Percentiles rank a stretch among this genome's conserved stretches.
These are phyloP conservation scores for Chaenogobius annularis DNA, from an alignment of 2,113 vertebrate species.

Conservation along the genomic window DNA sequence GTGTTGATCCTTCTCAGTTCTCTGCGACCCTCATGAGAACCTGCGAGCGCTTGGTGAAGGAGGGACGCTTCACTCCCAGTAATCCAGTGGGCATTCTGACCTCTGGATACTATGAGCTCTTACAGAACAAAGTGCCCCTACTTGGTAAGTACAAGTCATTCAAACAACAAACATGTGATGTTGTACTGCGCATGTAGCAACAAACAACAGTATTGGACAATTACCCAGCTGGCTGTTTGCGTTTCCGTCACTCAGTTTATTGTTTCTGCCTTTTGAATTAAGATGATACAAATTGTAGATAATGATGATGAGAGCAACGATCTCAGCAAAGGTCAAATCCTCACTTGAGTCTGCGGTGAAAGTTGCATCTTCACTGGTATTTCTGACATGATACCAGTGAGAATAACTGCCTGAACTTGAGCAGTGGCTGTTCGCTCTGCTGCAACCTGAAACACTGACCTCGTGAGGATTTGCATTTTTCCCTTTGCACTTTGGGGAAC, in stretches of 20 bases:
- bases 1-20: constrained; percentile 98
- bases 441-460: not conserved
- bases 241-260: not conserved
- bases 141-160: constrained; percentile 83
- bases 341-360: not conserved
- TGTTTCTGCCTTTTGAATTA: not conserved
- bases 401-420: constrained; percentile 14
- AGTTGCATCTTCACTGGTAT: constrained; percentile 1
- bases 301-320: too few relatives aligned
- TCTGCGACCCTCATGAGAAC: constrained; percentile 96
- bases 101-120: constrained; percentile 91
- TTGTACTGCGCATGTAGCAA: not conserved
- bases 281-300: too few relatives aligned
- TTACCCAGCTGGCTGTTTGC: not conserved
- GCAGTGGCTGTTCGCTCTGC: constrained; percentile 7
- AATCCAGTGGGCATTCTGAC: constrained; percentile 95
- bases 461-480: not conserved
- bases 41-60: constrained; percentile 94
- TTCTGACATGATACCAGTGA: constrained; percentile 15
- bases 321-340: too few relatives aligned
- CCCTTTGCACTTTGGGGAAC: not conserved
- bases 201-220: not conserved
- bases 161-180: not conserved
- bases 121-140: constrained; percentile 98
- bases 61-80: constrained; percentile 92